Evolutionary conservation across 23 tunicate genomes (phyloP), one percentile per base, ranked within the genome.

Genomic region (Styela clava): DNA sequence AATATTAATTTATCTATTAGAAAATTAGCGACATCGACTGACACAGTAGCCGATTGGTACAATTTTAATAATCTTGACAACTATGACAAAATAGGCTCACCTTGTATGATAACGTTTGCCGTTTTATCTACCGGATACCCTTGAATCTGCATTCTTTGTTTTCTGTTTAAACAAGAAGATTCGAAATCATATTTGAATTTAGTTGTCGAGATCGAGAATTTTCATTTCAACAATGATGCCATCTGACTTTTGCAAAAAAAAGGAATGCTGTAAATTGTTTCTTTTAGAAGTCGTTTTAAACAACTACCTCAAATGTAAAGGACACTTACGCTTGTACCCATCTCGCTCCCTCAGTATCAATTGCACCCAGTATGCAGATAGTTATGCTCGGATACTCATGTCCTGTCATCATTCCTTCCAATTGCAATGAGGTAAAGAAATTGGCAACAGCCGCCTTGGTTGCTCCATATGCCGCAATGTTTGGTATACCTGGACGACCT

Each of bases 391-490:
- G 85, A 32, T 63, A 24, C 18, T 82, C 24, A 2, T 63, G 44
- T 16, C 61, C 37, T 0, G 56, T 64, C 68, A 72, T 25, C 69
- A 73, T 52, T 85, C 69, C 74, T 82, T 91, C 97, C 69, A 82
- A 34, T 24, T 85, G 69, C 67, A 86, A 61, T 31, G 69, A 85
- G 21, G 82, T 62, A 61, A 87, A 91, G 68, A 91, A 91, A 56
- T 79, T 73, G 70, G 74, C 86, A 25, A 91, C 0, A 18, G 97
- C 90, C 1, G 97, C 97, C 52, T 91, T 91, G 26, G 87, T 82
- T 18, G 97, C 90, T 24, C 90, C 90, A 69, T 91, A 91, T 28
- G 78, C 69, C 9, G 97, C 69, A 0, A 63, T 2, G 52, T 82
- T 71, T 22, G 69, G 78, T 26, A 63, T 30, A 5, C 34, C 78